Evolutionary conservation across 2,888 invertebrate genomes (phyloP), one percentile per base, ranked within the genome.

Genomic region (Tipula lateralis): DNA sequence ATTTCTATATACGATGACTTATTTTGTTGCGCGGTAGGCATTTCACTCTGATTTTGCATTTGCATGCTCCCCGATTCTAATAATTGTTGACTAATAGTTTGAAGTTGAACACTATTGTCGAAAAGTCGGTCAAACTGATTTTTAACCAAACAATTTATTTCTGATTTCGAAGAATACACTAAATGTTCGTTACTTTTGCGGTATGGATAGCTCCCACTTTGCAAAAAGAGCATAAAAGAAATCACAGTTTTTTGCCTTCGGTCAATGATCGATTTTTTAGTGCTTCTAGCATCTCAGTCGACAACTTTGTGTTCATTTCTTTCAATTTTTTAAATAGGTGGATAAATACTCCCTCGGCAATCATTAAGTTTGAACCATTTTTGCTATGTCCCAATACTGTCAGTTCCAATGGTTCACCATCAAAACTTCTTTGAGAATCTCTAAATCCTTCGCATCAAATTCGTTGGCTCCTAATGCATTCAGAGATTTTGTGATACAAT

Each of bases 321-420:
- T n/a, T n/a, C n/a, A 85, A 83, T 85, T 86, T 85, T 81, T 85
- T 85, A 83, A 85, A 84, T 16, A 86, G 85, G 85, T 85, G 86
- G 85, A 85, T 85, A 86, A 84, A 85, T 50, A 84, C 85, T 39
- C 85, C 84, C 84, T 85, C 85, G n/a, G n/a, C n/a, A n/a, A n/a
- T n/a, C n/a, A n/a, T n/a, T n/a, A n/a, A n/a, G n/a, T n/a, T n/a
- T n/a, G n/a, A n/a, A n/a, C n/a, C n/a, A n/a, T n/a, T n/a, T n/a
- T n/a, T n/a, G n/a, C n/a, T n/a, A n/a, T n/a, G 30, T 29, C 29
- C 84, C 36, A 44, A 44, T n/a, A 82, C 85, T 83, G 85, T 84
- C 84, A 85, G 84, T 29, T 39, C 39, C 39, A 39, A 39, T 39
- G 39, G 39, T 39, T 39, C 39, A 39, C 39, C 39, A 39, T n/a